Percentiles rank a stretch among this genome's conserved stretches.
Evolutionary conservation across 2,113 vertebrate species (phyloP).

Genomic region (Marmota monax): DNA sequence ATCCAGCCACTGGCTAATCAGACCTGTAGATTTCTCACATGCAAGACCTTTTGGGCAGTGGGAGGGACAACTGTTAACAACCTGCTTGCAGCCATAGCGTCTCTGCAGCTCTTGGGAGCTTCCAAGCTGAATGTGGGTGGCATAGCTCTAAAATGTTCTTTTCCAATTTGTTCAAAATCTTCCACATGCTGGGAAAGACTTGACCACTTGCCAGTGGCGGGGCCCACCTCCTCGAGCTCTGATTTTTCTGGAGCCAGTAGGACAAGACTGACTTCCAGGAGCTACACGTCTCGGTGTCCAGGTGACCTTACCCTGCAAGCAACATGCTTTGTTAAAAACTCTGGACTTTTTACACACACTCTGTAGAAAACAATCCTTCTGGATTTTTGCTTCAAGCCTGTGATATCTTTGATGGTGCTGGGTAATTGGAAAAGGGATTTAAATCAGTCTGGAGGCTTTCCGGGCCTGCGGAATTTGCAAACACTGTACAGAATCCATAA

Average conservation of each 20-base stretch:
- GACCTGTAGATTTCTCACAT: neutral
- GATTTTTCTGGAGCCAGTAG: neutral
- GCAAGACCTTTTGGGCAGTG: neutral
- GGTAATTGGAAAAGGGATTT: conserved; percentile 67
- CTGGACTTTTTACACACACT: neutral
- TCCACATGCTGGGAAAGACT: neutral
- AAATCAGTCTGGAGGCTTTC: conserved; percentile 67
- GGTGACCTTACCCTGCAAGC: neutral
- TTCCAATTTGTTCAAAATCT: conserved; percentile 28
- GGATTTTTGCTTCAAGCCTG: conserved; percentile 54
- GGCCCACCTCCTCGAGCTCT: neutral
- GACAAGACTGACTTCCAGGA: neutral
- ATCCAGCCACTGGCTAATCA: neutral
- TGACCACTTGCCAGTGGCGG: neutral
- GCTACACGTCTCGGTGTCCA: neutral
- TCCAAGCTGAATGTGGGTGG: neutral
- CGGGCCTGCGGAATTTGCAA: conserved; percentile 67
- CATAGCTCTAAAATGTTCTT: neutral
- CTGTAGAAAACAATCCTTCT: conserved; percentile 48
- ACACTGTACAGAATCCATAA: conserved; percentile 59
- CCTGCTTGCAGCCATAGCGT: neutral
- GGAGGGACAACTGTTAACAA: neutral
- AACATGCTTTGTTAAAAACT: neutral
- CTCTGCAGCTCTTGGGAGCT: neutral
- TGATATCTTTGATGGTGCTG: conserved; percentile 62